These are phyloP conservation scores for Phortica magna DNA, from an alignment of 2,888 invertebrate genomes.

Conservation along the genomic window DNA sequence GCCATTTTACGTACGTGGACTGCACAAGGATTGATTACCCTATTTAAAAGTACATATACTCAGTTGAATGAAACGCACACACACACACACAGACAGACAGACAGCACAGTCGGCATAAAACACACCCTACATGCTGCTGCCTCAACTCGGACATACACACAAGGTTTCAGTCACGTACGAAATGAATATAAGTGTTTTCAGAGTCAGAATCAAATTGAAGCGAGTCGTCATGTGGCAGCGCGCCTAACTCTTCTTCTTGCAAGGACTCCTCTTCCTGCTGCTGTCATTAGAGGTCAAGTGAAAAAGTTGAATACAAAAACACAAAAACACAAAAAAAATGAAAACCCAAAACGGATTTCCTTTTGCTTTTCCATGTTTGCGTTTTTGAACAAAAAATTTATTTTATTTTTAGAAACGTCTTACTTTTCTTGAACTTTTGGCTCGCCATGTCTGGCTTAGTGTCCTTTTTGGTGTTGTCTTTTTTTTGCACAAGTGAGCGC, in stretches of 20 bases:
- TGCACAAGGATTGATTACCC: slow-evolving; percentile 24
- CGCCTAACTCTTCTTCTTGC: background rate
- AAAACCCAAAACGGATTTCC: background rate
- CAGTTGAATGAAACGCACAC: slow-evolving; percentile 10
- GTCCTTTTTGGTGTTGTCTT: background rate
- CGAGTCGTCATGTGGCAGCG: background rate
- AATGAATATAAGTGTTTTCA: background rate
- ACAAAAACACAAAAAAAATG: too few relatives aligned
- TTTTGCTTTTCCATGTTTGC: background rate
- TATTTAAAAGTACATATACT: slow-evolving; percentile 21
- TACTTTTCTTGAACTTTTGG: background rate
- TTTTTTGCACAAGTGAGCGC: background rate
- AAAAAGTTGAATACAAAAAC: slow-evolving; percentile 13
- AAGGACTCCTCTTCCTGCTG: background rate
- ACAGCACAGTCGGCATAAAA: background rate
- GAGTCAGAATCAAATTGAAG: background rate
- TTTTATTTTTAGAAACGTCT: background rate
- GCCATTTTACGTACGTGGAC: background rate
- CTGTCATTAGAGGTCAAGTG: slow-evolving; percentile 24
- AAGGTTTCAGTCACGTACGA: slow-evolving; percentile 5
- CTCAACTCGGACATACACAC: background rate
- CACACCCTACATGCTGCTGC: too few relatives aligned
- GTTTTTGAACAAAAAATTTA: background rate
- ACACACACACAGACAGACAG: slow-evolving; percentile 24
- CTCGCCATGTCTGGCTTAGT: background rate